Evolutionary conservation across 2,888 invertebrate species (phyloP).

Genomic region (Pristionchus exspectatus): DNA sequence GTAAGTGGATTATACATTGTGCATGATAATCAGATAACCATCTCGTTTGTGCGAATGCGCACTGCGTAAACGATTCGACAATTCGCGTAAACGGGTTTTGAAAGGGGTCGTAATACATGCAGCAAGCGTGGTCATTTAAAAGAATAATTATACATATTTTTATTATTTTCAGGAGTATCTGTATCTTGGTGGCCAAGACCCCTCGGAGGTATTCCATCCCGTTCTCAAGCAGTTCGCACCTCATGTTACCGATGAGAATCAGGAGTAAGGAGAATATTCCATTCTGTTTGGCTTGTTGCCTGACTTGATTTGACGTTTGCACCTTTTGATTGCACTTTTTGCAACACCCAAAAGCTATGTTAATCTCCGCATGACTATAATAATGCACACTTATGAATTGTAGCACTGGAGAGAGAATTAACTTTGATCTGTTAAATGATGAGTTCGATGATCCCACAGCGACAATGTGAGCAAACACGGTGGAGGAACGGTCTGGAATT

Average conservation of each 20-base stretch:
- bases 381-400: no score
- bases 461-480: no score
- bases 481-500: neutral
- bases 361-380: neutral
- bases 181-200: conserved; percentile 25
- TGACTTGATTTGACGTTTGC: no score
- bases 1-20: conserved; percentile 13
- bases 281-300: neutral
- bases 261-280: conserved; percentile 6
- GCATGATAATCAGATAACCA: conserved; percentile 10
- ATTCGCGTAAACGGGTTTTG: neutral
- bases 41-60: neutral
- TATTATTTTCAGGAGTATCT: conserved; percentile 37
- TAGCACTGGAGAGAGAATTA: no score
- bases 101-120: neutral
- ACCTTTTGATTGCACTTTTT: no score
- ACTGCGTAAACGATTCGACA: neutral
- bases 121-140: neutral
- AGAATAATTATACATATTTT: neutral
- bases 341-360: no score
- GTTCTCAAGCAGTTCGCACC: conserved; percentile 11
- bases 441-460: no score
- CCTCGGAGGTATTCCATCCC: neutral
- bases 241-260: neutral
- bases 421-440: no score